Percentiles rank a stretch among this genome's conserved stretches.
These are phyloP conservation scores for Aspidiotus rigidus DNA, from an alignment of 2,888 invertebrate genomes.

Conservation along the genomic window DNA sequence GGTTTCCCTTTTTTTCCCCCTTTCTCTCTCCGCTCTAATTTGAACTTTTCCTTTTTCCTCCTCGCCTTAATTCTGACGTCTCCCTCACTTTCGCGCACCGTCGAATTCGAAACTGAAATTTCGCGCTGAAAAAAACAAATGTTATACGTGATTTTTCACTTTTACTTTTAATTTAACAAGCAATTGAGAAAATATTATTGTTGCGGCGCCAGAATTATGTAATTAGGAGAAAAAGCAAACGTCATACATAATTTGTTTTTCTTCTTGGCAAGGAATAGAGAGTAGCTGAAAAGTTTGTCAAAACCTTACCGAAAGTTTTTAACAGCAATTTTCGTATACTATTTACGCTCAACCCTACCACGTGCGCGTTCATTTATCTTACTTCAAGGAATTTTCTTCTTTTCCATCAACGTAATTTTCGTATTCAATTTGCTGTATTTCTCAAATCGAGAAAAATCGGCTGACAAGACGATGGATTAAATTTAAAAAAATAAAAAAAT, in stretches of 20 bases:
- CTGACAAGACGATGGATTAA: constrained; percentile 11
- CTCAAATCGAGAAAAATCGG: constrained; percentile 6
- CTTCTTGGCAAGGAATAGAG: too few species aligned
- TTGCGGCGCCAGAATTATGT: too few species aligned
- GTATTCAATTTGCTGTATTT: constrained; percentile 8
- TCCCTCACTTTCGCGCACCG: constrained; percentile 5
- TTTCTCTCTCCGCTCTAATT: neutral
- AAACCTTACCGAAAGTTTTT: too few species aligned
- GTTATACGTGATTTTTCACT: constrained; percentile 14
- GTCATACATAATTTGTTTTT: too few species aligned
- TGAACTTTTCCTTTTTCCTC: neutral
- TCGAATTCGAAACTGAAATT: neutral
- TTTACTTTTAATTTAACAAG: neutral
- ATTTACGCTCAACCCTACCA: too few species aligned
- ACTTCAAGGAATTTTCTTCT: neutral
- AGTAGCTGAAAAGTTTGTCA: too few species aligned
- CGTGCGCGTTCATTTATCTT: neutral
- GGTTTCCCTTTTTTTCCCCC: constrained; percentile 7
- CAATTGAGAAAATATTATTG: too few species aligned
- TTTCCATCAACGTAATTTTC: neutral
- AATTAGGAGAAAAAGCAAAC: too few species aligned
- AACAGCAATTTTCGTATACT: too few species aligned
- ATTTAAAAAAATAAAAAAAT: neutral
- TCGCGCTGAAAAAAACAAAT: constrained; percentile 11
- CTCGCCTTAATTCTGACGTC: neutral